These are phyloP conservation scores for Sciaenops ocellatus DNA, from an alignment of 2,797 vertebrate species.

Conservation along the genomic window DNA sequence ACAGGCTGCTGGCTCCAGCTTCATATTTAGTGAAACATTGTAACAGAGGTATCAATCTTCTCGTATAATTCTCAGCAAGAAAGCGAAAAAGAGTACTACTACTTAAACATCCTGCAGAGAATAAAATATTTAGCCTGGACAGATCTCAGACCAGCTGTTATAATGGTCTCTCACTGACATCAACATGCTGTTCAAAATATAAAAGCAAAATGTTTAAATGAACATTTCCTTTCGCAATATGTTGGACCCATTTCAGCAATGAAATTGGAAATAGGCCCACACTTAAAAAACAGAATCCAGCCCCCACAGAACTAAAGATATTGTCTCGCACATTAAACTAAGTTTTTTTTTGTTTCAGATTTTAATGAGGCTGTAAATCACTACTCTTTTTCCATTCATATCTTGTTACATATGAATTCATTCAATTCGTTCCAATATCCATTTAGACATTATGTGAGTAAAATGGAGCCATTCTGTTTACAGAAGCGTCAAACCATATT, in stretches of 20 bases:
- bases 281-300: constrained; percentile 14
- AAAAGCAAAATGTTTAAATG: constrained; percentile 38
- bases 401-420: constrained; percentile 39
- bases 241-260: constrained; percentile 38
- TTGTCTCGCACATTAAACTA: constrained; percentile 12
- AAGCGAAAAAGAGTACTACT: not conserved
- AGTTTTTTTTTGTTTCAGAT: not conserved
- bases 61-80: constrained; percentile 12
- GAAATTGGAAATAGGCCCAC: constrained; percentile 26
- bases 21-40: not conserved
- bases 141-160: constrained; percentile 11
- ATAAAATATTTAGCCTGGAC: constrained; percentile 14
- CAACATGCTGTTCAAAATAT: constrained; percentile 20
- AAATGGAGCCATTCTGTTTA: constrained; percentile 24
- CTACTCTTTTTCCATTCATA: constrained; percentile 31
- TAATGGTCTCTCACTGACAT: not conserved
- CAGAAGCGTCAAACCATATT: constrained; percentile 14
- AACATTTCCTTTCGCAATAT: constrained; percentile 20
- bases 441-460: constrained; percentile 8
- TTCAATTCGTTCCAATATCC: constrained; percentile 29
- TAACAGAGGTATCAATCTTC: not conserved
- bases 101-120: constrained; percentile 17
- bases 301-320: constrained; percentile 16
- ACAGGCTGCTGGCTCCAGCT: not conserved
- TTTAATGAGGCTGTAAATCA: constrained; percentile 30